Evolutionary conservation across 92 coral and sea anemone genomes (phyloP), one percentile per base, ranked within the genome.

Genomic region (Blastomussa wellsi): DNA sequence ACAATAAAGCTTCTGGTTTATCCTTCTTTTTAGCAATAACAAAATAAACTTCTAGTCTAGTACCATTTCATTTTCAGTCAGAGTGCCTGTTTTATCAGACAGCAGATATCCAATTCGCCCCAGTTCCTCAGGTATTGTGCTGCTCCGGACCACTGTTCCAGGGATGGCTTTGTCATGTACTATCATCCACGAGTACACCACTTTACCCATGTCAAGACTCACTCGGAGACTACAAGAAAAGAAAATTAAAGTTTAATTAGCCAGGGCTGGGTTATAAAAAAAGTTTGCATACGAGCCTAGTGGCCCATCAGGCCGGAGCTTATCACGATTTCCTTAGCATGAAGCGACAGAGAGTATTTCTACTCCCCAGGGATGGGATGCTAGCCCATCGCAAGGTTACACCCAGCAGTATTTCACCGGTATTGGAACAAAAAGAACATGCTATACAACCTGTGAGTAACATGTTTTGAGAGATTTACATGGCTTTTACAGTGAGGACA

Each of bases 41-140:
- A 2, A 19, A 19, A 17, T 29, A 14, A 36, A 70, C 1, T 53
- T 41, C 10, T 22, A 22, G 33, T 41, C 20, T 22, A 85, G 72
- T 87, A 96, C 99, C 99, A 97, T 97, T 88, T 97, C 99, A 90
- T 97, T 97, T 84, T 97, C 98, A 52, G 99, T 97, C 28, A 97
- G 91, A 0, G 99, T 97, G 57, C 99, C 99, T 35, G 99, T 97
- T 88, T 97, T 97, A 91, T 97, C 99, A 8, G 98, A 95, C 84
- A 97, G 80, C 19, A 97, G 87, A 29, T 97, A 97, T 10, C 97
- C 99, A 16, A 97, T 93, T 76, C 99, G 79, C 38, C 99, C 99
- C 86, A 97, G 90, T 79, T 97, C 99, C 77, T 97, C 99, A 13
- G 99, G 99, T 82, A 97, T 97, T 0, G 99, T 97, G 78, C 99